These are phyloP conservation scores for Oncorhynchus gorbuscha DNA, from an alignment of 2,113 vertebrate genomes.

Conservation along the genomic window DNA sequence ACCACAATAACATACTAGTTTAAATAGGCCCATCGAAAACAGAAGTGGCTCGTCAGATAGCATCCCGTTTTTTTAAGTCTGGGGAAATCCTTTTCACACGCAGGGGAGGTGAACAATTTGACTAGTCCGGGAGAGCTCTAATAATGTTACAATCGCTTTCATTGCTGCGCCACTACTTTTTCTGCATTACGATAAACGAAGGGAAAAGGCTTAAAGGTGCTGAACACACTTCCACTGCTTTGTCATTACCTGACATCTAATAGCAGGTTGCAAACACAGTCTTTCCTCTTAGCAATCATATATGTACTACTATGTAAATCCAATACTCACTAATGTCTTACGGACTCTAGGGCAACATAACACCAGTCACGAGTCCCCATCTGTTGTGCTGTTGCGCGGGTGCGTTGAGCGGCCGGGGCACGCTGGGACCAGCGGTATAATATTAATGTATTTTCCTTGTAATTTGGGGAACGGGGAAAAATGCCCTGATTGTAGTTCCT, in stretches of 20 bases:
- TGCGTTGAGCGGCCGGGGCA: neutral
- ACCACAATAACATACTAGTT: conserved; percentile 73
- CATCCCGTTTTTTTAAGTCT: conserved; percentile 52
- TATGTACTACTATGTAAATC: no score
- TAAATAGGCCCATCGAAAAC: conserved; percentile 69
- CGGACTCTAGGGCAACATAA: neutral
- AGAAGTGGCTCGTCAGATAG: conserved; percentile 57
- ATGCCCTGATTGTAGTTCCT: conserved; percentile 82
- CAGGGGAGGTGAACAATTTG: neutral
- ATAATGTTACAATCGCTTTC: neutral
- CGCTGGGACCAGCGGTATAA: conserved; percentile 52
- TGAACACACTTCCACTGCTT: no score
- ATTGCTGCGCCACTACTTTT: neutral
- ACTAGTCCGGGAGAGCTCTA: neutral
- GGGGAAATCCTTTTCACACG: conserved; percentile 8
- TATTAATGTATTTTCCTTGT: conserved; percentile 83
- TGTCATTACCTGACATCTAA: no score
- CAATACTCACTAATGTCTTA: neutral
- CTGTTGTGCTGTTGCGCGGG: neutral
- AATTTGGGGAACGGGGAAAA: conserved; percentile 74
- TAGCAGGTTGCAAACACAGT: no score
- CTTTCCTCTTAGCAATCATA: no score
- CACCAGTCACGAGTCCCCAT: neutral
- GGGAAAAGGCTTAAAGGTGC: no score
- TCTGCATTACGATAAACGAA: no score